phyloP scores from a whole-genome alignment of 2,113 vertebrate species.

The Bos indicus region DNA sequence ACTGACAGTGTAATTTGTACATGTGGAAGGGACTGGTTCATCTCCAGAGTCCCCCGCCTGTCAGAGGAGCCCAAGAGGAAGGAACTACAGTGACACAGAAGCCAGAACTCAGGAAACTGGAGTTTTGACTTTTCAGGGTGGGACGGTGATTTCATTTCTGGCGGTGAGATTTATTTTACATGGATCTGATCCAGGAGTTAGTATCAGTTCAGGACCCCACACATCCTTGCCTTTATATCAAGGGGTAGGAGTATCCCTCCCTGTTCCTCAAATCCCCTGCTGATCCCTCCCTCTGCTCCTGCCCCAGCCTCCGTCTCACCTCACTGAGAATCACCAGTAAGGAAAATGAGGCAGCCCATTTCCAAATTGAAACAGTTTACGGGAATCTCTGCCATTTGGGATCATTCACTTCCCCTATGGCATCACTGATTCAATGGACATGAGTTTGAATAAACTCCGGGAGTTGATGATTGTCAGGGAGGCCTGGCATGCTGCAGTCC shows the following conservation, averaged over 20 bases:
- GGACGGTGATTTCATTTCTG: neutral
- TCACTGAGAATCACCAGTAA: neutral
- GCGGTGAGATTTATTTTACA: neutral
- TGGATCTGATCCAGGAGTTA: neutral
- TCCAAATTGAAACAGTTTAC: neutral
- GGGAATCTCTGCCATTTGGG: neutral
- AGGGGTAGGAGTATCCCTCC: neutral
- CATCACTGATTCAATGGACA: neutral
- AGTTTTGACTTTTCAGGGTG: neutral
- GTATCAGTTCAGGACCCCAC: neutral
- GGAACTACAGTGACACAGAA: neutral
- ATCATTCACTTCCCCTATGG: neutral
- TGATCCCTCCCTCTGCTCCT: neutral
- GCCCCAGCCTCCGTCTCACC: neutral
- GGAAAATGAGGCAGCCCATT: neutral
- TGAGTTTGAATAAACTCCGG: neutral
- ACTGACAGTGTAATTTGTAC: neutral
- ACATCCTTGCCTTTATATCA: neutral
- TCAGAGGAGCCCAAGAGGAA: neutral
- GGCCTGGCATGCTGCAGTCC: neutral
- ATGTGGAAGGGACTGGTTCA: neutral
- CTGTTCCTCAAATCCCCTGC: neutral
- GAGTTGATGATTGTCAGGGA: neutral
- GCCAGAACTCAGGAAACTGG: neutral
- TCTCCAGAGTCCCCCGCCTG: neutral